phyloP scores from a whole-genome alignment of 1,140 invertebrate species.

The Harpegnathos saltator region DNA sequence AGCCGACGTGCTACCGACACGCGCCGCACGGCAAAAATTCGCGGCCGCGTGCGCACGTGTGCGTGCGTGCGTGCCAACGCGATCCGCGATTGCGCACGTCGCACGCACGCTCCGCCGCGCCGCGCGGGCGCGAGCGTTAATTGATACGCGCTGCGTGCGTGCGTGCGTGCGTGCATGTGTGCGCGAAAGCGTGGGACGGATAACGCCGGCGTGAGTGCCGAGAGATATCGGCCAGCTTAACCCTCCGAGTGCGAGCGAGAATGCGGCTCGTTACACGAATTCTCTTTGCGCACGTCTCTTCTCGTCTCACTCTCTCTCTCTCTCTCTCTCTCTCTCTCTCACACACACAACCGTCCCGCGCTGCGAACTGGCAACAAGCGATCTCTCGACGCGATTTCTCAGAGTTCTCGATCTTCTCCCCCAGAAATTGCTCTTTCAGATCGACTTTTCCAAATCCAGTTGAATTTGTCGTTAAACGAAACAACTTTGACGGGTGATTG shows the following conservation, averaged over 20 bases:
- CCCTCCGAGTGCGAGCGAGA: constrained; percentile 20
- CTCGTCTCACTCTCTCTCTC: no score
- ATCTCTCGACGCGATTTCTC: no score
- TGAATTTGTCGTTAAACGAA: no score
- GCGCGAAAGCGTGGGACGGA: constrained; percentile 50
- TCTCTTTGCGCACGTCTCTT: constrained; percentile 31
- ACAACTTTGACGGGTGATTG: no score
- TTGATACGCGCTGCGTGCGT: constrained; percentile 65
- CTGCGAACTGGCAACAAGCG: no score
- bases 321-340: no score
- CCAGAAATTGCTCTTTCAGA: no score
- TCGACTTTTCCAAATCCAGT: no score
- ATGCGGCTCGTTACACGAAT: constrained; percentile 17
- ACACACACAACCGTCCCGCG: no score
- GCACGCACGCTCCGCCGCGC: constrained; percentile 28
- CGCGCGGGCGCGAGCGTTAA: constrained; percentile 66
- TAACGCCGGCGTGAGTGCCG: constrained; percentile 42
- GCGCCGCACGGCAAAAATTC: constrained; percentile 51
- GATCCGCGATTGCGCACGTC: constrained; percentile 58
- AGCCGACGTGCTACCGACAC: constrained; percentile 46
- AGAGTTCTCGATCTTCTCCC: no score
- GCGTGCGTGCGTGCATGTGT: constrained; percentile 1
- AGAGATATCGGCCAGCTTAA: constrained; percentile 41
- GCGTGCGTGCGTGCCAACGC: constrained; percentile 6
- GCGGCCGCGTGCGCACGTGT: constrained; percentile 48